A percentile compares a stretch with the other conserved stretches of the same genome.
phyloP scores from a whole-genome alignment of 2,888 invertebrate genomes.

The Incurvaria masculella region DNA sequence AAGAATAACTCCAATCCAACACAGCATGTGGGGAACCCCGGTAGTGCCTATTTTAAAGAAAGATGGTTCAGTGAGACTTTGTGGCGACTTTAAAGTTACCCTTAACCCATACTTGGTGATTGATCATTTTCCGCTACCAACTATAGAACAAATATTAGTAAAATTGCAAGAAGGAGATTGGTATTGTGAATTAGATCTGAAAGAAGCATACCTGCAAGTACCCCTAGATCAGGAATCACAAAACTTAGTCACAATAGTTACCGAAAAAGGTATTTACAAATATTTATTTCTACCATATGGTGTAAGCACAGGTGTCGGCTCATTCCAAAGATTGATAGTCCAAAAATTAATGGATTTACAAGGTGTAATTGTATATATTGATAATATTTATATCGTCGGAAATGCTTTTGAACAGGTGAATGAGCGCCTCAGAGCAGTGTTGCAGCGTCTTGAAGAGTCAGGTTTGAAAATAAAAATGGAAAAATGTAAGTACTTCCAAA shows the following conservation, averaged over 20 bases:
- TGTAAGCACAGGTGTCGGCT: neutral
- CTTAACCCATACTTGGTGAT: slow-evolving; percentile 7
- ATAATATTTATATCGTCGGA: neutral
- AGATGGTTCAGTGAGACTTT: slow-evolving; percentile 8
- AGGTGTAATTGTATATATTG: neutral
- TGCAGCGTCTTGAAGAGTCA: neutral
- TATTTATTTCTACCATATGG: neutral
- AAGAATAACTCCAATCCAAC: neutral
- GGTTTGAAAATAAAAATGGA: neutral
- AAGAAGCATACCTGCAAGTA: slow-evolving; percentile 4
- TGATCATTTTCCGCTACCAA: slow-evolving; percentile 8
- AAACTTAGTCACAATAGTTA: neutral
- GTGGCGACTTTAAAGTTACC: slow-evolving; percentile 10
- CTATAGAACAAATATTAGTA: slow-evolving; percentile 7
- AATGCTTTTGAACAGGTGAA: neutral
- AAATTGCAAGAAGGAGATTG: slow-evolving; percentile 9
- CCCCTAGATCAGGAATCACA: neutral
- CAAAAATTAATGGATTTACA: neutral
- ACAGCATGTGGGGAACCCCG: slow-evolving; percentile 6
- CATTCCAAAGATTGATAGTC: neutral
- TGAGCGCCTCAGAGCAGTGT: neutral
- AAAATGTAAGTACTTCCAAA: neutral
- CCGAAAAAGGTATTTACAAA: neutral
- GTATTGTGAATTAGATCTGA: slow-evolving; percentile 15
- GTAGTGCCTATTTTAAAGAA: slow-evolving; percentile 9